phyloP scores from a whole-genome alignment of 2,113 vertebrate genomes.

The Otis tarda region DNA sequence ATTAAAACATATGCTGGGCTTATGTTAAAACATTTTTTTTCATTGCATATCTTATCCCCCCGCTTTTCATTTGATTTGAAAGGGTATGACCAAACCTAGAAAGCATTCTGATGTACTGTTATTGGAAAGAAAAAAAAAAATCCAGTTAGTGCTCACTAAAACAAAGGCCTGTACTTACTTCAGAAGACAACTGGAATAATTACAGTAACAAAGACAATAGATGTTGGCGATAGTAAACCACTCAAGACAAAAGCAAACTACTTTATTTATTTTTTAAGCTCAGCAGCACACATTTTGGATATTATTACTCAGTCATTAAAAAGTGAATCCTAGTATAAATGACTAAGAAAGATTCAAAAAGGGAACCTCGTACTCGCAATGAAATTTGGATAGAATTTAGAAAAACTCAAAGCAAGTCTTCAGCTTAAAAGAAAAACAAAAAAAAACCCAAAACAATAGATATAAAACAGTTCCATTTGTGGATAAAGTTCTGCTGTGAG shows the following conservation, averaged over 20 bases:
- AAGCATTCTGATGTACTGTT: neutral
- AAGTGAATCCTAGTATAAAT: neutral
- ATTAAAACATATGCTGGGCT: neutral
- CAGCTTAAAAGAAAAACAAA: neutral
- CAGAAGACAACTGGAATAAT: neutral
- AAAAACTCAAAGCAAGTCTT: neutral
- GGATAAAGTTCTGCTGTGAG: neutral
- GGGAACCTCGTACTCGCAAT: neutral
- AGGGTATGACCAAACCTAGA: neutral
- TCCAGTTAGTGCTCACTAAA: neutral
- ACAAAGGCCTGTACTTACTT: neutral
- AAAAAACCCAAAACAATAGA: neutral
- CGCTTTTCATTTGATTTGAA: neutral
- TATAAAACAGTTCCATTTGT: neutral
- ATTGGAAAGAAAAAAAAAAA: neutral
- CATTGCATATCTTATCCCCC: neutral
- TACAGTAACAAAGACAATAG: neutral
- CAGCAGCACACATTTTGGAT: neutral
- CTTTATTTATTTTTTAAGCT: neutral
- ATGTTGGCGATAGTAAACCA: neutral
- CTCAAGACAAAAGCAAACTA: neutral
- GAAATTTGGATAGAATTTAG: neutral
- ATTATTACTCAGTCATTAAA: neutral
- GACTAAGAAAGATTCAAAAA: neutral
- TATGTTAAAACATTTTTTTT: neutral